Base-by-base conservation (phyloP, 2,113 vertebrate species). In the Pipa parva region DNA sequence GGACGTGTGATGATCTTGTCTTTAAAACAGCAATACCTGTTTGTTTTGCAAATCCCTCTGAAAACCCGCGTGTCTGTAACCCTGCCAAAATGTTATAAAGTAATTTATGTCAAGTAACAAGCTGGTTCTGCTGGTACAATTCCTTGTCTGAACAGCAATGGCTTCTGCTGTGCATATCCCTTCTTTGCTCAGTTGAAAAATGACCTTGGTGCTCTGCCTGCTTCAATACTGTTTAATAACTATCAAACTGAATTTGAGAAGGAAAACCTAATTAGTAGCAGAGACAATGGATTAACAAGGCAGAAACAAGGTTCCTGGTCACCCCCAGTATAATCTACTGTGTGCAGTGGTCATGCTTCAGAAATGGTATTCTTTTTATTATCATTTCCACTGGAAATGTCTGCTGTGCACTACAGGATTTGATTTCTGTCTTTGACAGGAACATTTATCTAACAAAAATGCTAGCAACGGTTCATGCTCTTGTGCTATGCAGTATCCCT, bases 281-380 rank as follows among this genome's bases (percentile, higher is more conserved):
- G 73, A 85, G 74, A 79, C 71, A 78, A 85, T 80, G 72, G 81
- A 73, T 77, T 84, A 77, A 80, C 68, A 71, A 74, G 72, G 21
- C 62, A 65, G 55, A 68, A 37, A 77, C 39, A 77, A 74, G 76
- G 79, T 72, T 73, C 75, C 72, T 60, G 71, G 64, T 74, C 70
- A 75, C 74, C 75, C 72, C 54, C 75, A 62, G 66, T 70, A 64
- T 75, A 42, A 83, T 78, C 75, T 52, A 66, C 71, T 56, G 26
- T 56, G 31, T 58, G 77, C 72, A 67, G 71, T 2, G 48, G 68
- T 79, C 76, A 77, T 76, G 78, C 78, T 74, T 77, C 78, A 81
- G 74, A 82, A 84, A 87, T 79, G 77, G 72, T 80, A 84, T 84
- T 83, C 65, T 64, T 71, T 54, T 48, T 83, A 85, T 84, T 82